Evolutionary conservation across 2,888 invertebrate genomes (phyloP), one percentile per base, ranked within the genome.

Genomic region (Meiosimyza decipiens): DNA sequence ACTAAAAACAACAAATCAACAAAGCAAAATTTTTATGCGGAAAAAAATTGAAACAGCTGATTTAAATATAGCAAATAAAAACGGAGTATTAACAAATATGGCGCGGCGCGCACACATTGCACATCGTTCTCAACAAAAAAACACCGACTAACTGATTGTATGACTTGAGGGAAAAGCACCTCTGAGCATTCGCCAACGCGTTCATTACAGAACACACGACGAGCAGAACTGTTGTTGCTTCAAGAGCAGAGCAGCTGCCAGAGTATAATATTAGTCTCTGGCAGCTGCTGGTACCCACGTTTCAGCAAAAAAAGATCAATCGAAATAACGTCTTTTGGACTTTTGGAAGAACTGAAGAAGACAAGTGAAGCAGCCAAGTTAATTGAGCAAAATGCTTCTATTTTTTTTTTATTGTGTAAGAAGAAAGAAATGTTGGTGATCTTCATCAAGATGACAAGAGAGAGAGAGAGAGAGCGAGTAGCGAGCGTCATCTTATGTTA

Each of bases 31-130:
- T 54, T 55, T 52, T 67, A 33, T 18, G 16, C 15, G 18, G 54
- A 62, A 63, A 9, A 63, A n/a, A 11, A 9, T 2, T 22, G 64
- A 49, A 71, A 66, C 65, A 71, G 66, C 59, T 71, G 65, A 66
- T 60, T 71, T 49, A 28, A 71, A 65, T 57, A 70, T 33, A 16
- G 28, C 18, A 6, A 55, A 67, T 67, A 16, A 55, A 40, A n/a
- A 67, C 33, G 51, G 40, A 12, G 13, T 40, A 40, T 9, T 40
- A 40, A n/a, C 65, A 55, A 57, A 15, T 3, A 40, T 33, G 54
- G 18, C 54, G 18, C n/a, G 54, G 18, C 54, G 18, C n/a, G 18
- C 54, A 54, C 54, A 18, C 59, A 13, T 59, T n/a, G 28, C 6
- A 59, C 59, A n/a, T 13, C 13, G 59, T 13, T 59, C 13, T 18